These are phyloP conservation scores for Brachionus paranguensis DNA, from an alignment of 1,140 invertebrate species.

Conservation along the genomic window DNA sequence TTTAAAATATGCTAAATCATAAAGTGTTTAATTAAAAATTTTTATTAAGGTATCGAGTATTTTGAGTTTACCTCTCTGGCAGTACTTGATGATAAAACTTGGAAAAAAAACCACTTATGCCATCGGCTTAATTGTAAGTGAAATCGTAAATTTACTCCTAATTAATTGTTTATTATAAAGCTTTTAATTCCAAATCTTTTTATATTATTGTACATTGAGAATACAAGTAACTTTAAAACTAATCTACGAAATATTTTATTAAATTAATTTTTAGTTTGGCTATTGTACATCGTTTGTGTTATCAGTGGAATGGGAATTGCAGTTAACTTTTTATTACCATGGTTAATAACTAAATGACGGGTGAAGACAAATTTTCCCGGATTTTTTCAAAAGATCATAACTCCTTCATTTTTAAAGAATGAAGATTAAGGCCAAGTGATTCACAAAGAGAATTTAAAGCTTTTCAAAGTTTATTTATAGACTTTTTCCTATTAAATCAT, in stretches of 20 bases:
- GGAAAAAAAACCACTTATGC: constrained; percentile 52
- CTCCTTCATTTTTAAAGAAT: too few species aligned
- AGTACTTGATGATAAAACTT: constrained; percentile 44
- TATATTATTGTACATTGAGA: background rate
- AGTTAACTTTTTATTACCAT: constrained; percentile 16
- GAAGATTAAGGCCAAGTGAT: too few species aligned
- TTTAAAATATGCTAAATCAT: too few species aligned
- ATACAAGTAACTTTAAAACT: background rate
- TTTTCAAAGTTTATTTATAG: too few species aligned
- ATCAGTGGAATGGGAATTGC: constrained; percentile 35
- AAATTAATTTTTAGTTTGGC: background rate
- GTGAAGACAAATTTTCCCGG: too few species aligned
- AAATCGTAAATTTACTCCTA: constrained; percentile 43
- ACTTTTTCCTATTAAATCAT: too few species aligned
- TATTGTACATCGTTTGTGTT: constrained; percentile 24
- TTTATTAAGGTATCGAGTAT: constrained; percentile 46
- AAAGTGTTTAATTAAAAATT: too few species aligned
- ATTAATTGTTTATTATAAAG: background rate
- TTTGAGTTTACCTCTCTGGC: constrained; percentile 48
- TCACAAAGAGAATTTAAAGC: too few species aligned
- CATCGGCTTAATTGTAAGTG: constrained; percentile 48
- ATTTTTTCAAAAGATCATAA: too few species aligned
- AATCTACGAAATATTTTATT: background rate
- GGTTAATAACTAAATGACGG: background rate
- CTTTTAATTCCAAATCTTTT: constrained; percentile 27